These are phyloP conservation scores for Coryphaenoides rupestris DNA, from an alignment of 2,113 vertebrate species.

Conservation along the genomic window DNA sequence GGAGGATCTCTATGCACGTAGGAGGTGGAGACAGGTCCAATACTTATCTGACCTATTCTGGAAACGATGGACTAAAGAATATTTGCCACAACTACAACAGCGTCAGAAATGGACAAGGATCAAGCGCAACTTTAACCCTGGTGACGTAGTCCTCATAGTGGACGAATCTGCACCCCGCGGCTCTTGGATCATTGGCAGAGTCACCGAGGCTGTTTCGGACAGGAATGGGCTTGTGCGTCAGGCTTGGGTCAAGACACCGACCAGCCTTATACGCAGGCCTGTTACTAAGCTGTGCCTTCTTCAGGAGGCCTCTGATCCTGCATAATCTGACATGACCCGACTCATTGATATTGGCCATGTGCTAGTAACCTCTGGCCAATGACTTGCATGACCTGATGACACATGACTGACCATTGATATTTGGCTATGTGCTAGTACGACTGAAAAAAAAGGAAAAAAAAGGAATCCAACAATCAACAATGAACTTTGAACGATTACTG, in stretches of 20 bases:
- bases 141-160: neutral
- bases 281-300: too few relatives aligned
- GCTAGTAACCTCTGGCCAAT: too few relatives aligned
- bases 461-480: too few relatives aligned
- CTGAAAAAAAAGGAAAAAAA: too few relatives aligned
- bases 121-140: neutral
- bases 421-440: too few relatives aligned
- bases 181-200: neutral
- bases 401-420: too few relatives aligned
- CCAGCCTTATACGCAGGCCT: too few relatives aligned
- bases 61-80: neutral
- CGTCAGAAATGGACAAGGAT: neutral
- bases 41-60: neutral
- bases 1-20: neutral
- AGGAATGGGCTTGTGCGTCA: neutral
- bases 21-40: neutral
- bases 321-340: too few relatives aligned
- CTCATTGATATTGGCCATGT: too few relatives aligned
- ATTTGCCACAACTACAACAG: conserved; percentile 6
- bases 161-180: neutral
- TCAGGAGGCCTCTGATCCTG: too few relatives aligned
- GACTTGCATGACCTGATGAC: too few relatives aligned
- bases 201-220: neutral
- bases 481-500: too few relatives aligned
- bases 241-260: neutral